Base-by-base conservation (phyloP, 2,888 invertebrate species). In the Drosophila koepferae region DNA sequence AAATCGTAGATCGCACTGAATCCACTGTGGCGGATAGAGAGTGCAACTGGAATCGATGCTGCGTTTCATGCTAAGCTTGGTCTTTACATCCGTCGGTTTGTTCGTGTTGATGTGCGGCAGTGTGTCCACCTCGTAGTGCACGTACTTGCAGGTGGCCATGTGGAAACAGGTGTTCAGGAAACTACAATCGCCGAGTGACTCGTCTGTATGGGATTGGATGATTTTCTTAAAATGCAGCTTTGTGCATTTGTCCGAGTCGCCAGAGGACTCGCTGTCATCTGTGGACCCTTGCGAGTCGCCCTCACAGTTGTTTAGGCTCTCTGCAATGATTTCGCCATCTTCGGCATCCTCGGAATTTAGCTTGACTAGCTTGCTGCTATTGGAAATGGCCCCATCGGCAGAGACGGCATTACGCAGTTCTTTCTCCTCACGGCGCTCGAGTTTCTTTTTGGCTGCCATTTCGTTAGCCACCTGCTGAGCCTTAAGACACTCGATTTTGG, bases 111-210 rank as follows among this genome's bases (percentile, higher is more conserved):
- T 92, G 69, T 91, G 92, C 0, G 92, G 91, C 68, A 92, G 79
- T 0, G 96, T 96, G 91, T 99, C 99, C 0, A 99, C 99, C 94
- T 99, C 98, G 90, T 99, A 99, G 93, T 99, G 99, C 0, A 99
- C 99, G 91, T 99, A 96, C 95, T 99, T 99, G 95, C 99, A 99
- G 44, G 97, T 98, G 82, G 99, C 99, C 99, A 99, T 99, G 92
- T 99, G 99, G 92, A 99, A 99, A 93, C 99, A 99, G 0, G 99
- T 99, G 92, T 99, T 99, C 3, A 99, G 94, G 93, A 99, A 99
- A 20, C 99, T 99, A 92, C 99, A 99, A 92, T 99, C 99, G 0
- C 99, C 99, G 2, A 99, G 94, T 0, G 97, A 95, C 93, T 98
- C 98, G 91, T 99, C 99, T 0, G 99, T 99, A 91, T 99, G 99